Base-by-base conservation (phyloP, 2,113 vertebrate species). In the Phrynocephalus versicolor region DNA sequence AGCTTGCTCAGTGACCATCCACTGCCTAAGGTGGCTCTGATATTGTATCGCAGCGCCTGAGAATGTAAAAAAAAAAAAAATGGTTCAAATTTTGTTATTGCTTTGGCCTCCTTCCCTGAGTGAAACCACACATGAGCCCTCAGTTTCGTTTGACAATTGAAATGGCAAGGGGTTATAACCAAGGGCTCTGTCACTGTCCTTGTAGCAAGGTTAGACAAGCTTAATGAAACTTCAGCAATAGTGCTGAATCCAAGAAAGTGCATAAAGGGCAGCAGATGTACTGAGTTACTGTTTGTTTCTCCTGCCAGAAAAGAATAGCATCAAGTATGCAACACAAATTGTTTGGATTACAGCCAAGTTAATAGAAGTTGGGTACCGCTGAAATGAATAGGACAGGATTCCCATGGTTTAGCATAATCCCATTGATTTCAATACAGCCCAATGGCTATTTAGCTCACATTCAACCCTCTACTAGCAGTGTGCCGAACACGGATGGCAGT, bases 11-110 rank as follows among this genome's bases (percentile, higher is more conserved):
- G 71, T 85, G 81, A 86, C 77, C 87, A 69, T 82, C 55, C 75
- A 21, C 72, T 84, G 84, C 89, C 91, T 91, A 93, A 94, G 91
- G 76, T 90, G 92, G n/a, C 85, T 64, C 72, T 75, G 78, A 41
- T 92, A 87, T 65, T 71, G 85, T n/a, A 78, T 76, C 85, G 72
- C 1, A 3, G 88, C 80, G 73, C 41, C 85, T 90, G 70, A 90
- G 89, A 94, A 73, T 81, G 86, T 12, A 39, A 60, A 72, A 82
- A 39, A 19, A 39, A 60, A 72, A 82, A 39, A 19, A 76, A 39
- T 60, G 51, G 39, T 37, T 76, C 57, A 58, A 25, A 1, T 35
- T 71, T 87, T 73, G 45, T 88, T 79, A 73, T 1, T 75, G 64
- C 83, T 70, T 51, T 33, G 88, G 85, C 72, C 77, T n/a, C 45